phyloP scores from a whole-genome alignment of 1,140 invertebrate species.

The Copidosoma floridanum region DNA sequence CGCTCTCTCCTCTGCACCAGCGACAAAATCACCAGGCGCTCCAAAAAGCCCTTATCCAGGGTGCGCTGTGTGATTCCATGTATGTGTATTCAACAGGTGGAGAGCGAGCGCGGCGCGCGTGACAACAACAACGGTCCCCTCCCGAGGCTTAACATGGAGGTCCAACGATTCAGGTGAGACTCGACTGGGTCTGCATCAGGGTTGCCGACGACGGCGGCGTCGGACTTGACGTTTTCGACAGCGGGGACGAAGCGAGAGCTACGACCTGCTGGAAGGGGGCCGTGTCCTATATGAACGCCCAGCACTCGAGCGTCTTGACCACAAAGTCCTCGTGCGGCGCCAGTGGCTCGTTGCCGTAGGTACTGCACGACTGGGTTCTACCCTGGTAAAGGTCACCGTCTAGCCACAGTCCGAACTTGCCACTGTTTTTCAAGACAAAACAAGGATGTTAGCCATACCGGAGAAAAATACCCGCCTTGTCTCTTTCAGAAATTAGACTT shows the following conservation, averaged over 20 bases:
- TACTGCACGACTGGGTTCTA: slow-evolving; percentile 89
- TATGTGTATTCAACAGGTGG: too few species aligned
- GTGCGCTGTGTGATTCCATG: too few species aligned
- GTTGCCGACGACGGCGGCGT: slow-evolving; percentile 9
- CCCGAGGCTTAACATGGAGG: not conserved
- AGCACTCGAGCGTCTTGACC: slow-evolving; percentile 92
- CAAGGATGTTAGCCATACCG: too few species aligned
- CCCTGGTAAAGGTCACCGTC: slow-evolving; percentile 96
- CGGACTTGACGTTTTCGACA: not conserved
- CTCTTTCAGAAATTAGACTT: slow-evolving; percentile 57
- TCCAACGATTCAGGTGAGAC: slow-evolving; percentile 42
- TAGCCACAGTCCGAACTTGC: slow-evolving; percentile 95
- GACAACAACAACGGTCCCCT: too few species aligned
- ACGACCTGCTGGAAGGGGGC: slow-evolving; percentile 26
- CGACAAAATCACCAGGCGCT: too few species aligned
- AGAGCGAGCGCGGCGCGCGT: too few species aligned
- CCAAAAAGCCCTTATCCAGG: too few species aligned
- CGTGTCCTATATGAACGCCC: slow-evolving; percentile 83
- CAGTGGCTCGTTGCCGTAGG: slow-evolving; percentile 92
- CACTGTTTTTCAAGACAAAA: too few species aligned
- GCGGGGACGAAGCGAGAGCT: too few species aligned
- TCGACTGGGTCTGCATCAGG: slow-evolving; percentile 30
- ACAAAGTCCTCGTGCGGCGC: slow-evolving; percentile 93
- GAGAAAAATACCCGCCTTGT: too few species aligned
- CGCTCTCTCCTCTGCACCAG: too few species aligned